Base-by-base conservation (phyloP, 1,140 invertebrate species). In the Drosophila seguyi region DNA sequence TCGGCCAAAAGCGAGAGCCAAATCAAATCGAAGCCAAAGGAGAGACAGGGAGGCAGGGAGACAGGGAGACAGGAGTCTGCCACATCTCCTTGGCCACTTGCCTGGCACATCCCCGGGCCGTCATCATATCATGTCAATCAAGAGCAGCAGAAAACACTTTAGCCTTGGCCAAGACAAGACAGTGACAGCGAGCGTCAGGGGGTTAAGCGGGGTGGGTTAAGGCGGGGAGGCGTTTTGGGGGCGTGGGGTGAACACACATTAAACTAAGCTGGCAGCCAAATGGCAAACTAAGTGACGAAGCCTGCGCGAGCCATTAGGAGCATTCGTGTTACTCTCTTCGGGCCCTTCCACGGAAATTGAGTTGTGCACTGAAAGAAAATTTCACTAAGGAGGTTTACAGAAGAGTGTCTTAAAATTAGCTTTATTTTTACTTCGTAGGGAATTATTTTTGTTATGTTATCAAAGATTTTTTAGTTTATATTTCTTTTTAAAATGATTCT, bases 251-350 rank as follows among this genome's bases (percentile, higher is more conserved):
- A 59, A 45, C 55, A 82, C 55, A 82, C 83, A 82, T 82, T 79
- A 76, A 82, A 86, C 83, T 83, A 87, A 87, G 83, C 75, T 83
- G 79, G 66, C 79, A 82, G 75, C 58, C 60, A 87, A 82, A 86
- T 86, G 83, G 83, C 75, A 67, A 76, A 66, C 75, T 75, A 82
- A 79, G 83, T 79, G 83, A 52, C 58, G 61, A 47, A 76, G 73
- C 36, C 73, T 60, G 73, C 72, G 55, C 42, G 36, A 60, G 56
- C 72, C 74, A 75, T 67, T 76, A 76, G 75, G 73, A 67, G 75
- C 75, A 75, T 59, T 47, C 61, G 55, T 52, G 50, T 34, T 52
- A 18, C 13, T 52, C 13, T 52, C 18, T 7, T 22, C 13, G n/a
- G 41, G 56, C 56, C 62, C 57, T 57, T 39, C 20, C 38, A 60